Evolutionary conservation across 2,113 vertebrate genomes (phyloP).

Genomic region (Gambusia holbrooki): DNA sequence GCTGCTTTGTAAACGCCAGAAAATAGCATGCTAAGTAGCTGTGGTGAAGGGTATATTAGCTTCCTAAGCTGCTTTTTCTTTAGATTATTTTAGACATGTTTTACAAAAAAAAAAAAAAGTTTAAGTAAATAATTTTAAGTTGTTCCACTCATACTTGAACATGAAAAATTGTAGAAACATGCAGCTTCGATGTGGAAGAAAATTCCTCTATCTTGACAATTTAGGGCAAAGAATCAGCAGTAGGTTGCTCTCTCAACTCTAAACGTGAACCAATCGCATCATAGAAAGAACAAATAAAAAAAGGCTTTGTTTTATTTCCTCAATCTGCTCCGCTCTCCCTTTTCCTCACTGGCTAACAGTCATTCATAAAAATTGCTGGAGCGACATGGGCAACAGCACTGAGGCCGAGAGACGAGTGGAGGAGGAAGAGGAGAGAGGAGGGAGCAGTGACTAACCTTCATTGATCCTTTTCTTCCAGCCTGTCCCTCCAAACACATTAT

Average conservation of each 20-base stretch:
- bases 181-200: not conserved
- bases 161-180: not conserved
- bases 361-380: slow-evolving; percentile 57
- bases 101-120: too few species aligned
- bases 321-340: slow-evolving; percentile 19
- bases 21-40: too few species aligned
- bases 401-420: not conserved
- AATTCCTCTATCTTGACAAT: not conserved
- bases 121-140: too few species aligned
- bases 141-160: not conserved
- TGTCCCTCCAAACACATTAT: not conserved
- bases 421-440: not conserved
- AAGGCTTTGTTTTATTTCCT: not conserved
- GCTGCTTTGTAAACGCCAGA: too few species aligned
- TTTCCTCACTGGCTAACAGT: slow-evolving; percentile 16
- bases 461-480: not conserved
- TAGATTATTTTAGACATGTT: too few species aligned
- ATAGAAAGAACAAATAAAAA: not conserved
- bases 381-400: slow-evolving; percentile 2
- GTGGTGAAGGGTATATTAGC: not conserved
- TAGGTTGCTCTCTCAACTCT: not conserved
- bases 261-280: not conserved
- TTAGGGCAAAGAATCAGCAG: not conserved
- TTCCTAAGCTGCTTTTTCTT: not conserved
- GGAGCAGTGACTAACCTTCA: not conserved